Conservation (phyloP, 1,140 invertebrate genomes). For the Phymastichus coffea region DNA sequence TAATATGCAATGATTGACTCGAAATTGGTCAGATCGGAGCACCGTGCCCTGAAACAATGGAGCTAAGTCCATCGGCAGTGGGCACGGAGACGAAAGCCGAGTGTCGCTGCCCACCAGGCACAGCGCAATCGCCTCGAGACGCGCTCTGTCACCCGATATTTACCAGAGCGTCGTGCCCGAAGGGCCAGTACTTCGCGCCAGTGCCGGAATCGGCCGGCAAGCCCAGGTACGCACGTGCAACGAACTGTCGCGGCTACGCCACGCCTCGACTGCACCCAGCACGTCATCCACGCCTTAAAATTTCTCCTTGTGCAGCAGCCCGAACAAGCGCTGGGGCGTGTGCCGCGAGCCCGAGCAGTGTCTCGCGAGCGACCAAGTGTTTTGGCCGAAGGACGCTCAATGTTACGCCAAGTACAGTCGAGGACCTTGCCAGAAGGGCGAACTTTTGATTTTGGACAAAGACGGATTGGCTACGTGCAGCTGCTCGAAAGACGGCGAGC, state of each 20-base stretch:
- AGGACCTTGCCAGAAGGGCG: constrained; percentile 74
- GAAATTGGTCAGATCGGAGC: constrained; percentile 69
- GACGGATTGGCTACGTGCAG: constrained; percentile 64
- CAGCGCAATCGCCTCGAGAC: constrained; percentile 61
- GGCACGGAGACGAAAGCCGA: constrained; percentile 65
- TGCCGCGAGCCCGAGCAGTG: constrained; percentile 67
- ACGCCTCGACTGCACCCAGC: no score
- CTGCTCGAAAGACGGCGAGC: constrained; percentile 53
- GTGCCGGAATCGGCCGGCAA: constrained; percentile 43
- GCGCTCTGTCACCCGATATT: constrained; percentile 70
- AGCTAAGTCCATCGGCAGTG: constrained; percentile 67
- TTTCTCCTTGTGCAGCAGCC: no score
- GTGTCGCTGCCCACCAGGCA: constrained; percentile 77
- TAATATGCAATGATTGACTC: no score
- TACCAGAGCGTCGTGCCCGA: constrained; percentile 67
- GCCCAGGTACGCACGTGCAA: background rate
- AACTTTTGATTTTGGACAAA: constrained; percentile 62
- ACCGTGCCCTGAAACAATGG: constrained; percentile 80
- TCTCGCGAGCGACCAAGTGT: constrained; percentile 62
- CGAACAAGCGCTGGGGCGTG: constrained; percentile 64
- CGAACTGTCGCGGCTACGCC: no score
- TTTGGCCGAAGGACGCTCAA: constrained; percentile 70
- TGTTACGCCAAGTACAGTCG: constrained; percentile 69
- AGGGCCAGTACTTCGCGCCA: constrained; percentile 72
- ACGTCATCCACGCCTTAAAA: no score